These are phyloP conservation scores for Drosophila pseudoananassae DNA, from an alignment of 1,140 invertebrate genomes.

Conservation along the genomic window DNA sequence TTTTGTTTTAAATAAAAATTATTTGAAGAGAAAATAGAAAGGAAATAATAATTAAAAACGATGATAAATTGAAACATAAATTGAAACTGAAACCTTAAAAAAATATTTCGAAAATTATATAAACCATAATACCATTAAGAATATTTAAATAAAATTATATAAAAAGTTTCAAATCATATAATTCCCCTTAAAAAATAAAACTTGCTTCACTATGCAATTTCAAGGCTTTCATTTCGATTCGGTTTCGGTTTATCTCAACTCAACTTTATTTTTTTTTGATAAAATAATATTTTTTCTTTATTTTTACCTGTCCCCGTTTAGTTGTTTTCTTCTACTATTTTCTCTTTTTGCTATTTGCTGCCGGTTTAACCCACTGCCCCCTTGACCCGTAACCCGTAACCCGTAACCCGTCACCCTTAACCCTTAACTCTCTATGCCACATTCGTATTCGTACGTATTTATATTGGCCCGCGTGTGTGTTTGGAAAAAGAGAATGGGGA, in stretches of 20 bases:
- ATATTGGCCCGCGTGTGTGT: conserved; percentile 8
- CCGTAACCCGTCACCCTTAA: not conserved
- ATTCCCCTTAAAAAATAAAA: not conserved
- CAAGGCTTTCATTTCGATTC: conserved; percentile 41
- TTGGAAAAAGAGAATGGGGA: not conserved
- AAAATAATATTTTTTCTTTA: not conserved
- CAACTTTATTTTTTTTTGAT: conserved; percentile 40
- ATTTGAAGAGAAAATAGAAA: no score
- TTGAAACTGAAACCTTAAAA: no score
- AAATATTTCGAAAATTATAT: no score
- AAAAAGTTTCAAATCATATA: no score
- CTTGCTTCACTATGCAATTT: conserved; percentile 29
- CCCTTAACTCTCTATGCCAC: not conserved
- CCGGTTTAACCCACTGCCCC: conserved; percentile 1
- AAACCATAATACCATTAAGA: no score
- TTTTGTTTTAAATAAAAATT: no score
- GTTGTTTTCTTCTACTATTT: conserved; percentile 28
- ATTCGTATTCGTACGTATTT: not conserved
- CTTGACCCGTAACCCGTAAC: not conserved
- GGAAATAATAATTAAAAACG: no score
- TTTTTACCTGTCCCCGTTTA: conserved; percentile 41
- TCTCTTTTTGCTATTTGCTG: conserved; percentile 33
- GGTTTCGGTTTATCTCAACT: conserved; percentile 15
- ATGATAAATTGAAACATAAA: no score
- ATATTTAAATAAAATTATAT: no score